These are phyloP conservation scores for Rhyacophila brunnea DNA, from an alignment of 1,140 invertebrate species.

Conservation along the genomic window DNA sequence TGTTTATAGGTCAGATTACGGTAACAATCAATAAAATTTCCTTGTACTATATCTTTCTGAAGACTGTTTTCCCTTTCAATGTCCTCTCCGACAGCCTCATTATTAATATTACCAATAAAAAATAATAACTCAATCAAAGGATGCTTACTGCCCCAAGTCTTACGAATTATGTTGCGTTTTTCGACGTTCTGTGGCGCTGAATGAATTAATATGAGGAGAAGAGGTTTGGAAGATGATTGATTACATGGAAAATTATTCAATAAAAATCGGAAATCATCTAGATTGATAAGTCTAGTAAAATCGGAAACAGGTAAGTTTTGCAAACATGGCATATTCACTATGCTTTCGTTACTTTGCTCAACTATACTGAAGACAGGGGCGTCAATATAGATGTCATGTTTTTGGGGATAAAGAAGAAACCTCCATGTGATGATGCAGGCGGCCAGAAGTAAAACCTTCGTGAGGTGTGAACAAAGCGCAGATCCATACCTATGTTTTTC, in stretches of 20 bases:
- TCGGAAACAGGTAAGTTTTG: constrained; percentile 43
- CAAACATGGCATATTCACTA: constrained; percentile 17
- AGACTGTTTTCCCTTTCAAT: constrained; percentile 61
- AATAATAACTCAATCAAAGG: constrained; percentile 61
- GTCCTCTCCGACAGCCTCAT: constrained; percentile 43
- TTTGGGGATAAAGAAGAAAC: background rate
- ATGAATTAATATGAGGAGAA: constrained; percentile 66
- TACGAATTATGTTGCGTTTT: constrained; percentile 62
- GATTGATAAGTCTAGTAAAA: constrained; percentile 54
- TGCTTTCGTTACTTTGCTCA: background rate
- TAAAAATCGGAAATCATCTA: constrained; percentile 58
- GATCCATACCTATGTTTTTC: background rate
- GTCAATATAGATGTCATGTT: background rate
- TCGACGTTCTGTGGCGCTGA: constrained; percentile 63
- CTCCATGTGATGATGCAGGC: background rate
- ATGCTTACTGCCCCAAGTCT: constrained; percentile 64
- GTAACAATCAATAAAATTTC: constrained; percentile 76
- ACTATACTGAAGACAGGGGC: background rate
- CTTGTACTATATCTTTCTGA: constrained; percentile 75
- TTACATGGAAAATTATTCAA: constrained; percentile 57
- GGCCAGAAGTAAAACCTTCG: background rate
- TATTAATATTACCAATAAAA: constrained; percentile 62
- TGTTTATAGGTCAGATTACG: constrained; percentile 87
- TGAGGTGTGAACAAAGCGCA: background rate
- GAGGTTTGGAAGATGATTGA: constrained; percentile 40